These are phyloP conservation scores for Notiomystis cincta DNA, from an alignment of 2,113 vertebrate genomes.

Conservation along the genomic window DNA sequence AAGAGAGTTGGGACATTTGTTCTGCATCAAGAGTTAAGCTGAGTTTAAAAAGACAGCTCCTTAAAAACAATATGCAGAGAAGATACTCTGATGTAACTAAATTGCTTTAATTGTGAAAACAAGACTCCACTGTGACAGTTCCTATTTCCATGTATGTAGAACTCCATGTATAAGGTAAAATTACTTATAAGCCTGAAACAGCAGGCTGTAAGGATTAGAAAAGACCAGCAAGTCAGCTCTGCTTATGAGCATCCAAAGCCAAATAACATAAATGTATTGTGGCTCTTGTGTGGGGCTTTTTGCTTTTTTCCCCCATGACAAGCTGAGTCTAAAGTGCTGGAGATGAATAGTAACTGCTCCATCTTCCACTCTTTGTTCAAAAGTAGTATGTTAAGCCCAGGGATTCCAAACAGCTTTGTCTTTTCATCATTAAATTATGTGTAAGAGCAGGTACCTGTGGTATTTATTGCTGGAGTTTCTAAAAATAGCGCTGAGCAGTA, in stretches of 20 bases:
- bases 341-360: neutral
- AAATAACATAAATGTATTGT: neutral
- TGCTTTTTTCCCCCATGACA: accelerated
- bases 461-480: neutral
- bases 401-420: neutral
- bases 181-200: neutral
- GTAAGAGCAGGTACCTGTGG: neutral
- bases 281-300: neutral
- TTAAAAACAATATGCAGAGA: neutral
- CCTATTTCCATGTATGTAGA: neutral
- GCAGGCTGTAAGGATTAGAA: neutral
- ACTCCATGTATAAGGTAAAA: neutral
- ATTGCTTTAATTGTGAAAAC: neutral
- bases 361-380: neutral
- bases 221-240: neutral
- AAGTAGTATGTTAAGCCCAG: neutral
- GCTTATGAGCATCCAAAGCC: neutral
- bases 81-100: neutral
- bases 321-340: neutral
- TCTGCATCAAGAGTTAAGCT: neutral
- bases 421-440: neutral
- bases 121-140: neutral
- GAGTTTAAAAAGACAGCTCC: neutral
- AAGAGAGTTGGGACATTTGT: neutral
- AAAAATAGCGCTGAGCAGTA: neutral